Evolutionary conservation across 2,888 invertebrate species (phyloP), one percentile per base, ranked within the genome.

Genomic region (Agapostemon virescens): DNA sequence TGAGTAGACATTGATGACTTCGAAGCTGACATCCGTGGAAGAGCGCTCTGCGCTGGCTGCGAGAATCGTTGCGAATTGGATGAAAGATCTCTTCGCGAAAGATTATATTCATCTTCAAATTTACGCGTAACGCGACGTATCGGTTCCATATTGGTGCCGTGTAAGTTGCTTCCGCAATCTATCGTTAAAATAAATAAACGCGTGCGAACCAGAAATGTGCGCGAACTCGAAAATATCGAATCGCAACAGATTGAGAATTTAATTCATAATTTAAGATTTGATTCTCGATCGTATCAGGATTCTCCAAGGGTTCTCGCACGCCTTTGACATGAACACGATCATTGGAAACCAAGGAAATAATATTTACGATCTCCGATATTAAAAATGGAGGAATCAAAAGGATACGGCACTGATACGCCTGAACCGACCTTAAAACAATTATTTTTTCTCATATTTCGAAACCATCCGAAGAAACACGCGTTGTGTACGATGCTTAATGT

Each of bases 11-110:
- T 69, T 58, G 69, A 80, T 80, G 79, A 80, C 58, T 74, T 80
- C 74, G 42, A 80, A 74, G 80, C 81, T 69, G 80, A 80, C 38
- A 45, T 55, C 55, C 76, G 58, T 42, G 80, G 67, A 83, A 74
- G 75, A 83, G 68, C 68, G 75, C 73, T 70, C 75, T 70, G 79
- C 74, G 67, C 69, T 26, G 55, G 26, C 55, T 17, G 26, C 55
- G 26, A 6, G 2, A 20, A 11, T n/a, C 49, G 6, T 55, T 15
- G 15, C 15, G 2, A 26, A 2, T 6, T 3, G 2, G 26, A 4
- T 69, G 40, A 68, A 38, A 30, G 26, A 17, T 63, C 6, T 5
- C 36, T 66, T 66, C 42, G 74, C 26, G 30, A 55, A 17, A n/a
- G 11, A 4, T 11, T 49, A n/a, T 11, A 49, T 20, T 49, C 20